Conservation (phyloP, 2,888 invertebrate species). For the Ornithoptera alexandrae region DNA sequence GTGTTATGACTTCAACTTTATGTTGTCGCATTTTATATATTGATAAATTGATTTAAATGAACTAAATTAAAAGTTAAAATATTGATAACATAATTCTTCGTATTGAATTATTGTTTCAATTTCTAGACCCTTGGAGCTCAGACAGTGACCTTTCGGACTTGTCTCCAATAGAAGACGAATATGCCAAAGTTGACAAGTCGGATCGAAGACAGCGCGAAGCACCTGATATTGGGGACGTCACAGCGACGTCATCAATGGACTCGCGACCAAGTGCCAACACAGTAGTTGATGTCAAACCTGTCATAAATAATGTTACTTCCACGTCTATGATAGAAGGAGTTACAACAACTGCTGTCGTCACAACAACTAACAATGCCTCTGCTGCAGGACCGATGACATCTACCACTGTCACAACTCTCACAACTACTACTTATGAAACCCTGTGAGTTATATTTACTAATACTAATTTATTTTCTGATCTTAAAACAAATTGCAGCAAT, state of each 20-base stretch:
- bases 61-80: too few species aligned
- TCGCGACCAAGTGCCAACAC: constrained; percentile 33
- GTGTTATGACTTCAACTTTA: too few species aligned
- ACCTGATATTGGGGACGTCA: constrained; percentile 71
- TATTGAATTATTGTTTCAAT: constrained; percentile 4
- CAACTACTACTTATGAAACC: constrained; percentile 39
- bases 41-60: too few species aligned
- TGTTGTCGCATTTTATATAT: too few species aligned
- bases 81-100: too few species aligned
- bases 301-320: constrained; percentile 28
- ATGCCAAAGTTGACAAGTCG: constrained; percentile 72
- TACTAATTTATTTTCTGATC: too few species aligned
- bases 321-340: constrained; percentile 23
- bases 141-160: constrained; percentile 93
- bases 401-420: constrained; percentile 32
- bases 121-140: constrained; percentile 86
- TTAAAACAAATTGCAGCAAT: too few species aligned
- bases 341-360: constrained; percentile 18
- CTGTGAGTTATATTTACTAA: constrained; percentile 38
- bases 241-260: constrained; percentile 47
- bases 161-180: constrained; percentile 87
- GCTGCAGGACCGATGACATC: background rate
- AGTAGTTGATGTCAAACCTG: constrained; percentile 31
- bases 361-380: constrained; percentile 24
- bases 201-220: constrained; percentile 62